Conservation (phyloP, 2,113 vertebrate species). For the Gallinago undulata region DNA sequence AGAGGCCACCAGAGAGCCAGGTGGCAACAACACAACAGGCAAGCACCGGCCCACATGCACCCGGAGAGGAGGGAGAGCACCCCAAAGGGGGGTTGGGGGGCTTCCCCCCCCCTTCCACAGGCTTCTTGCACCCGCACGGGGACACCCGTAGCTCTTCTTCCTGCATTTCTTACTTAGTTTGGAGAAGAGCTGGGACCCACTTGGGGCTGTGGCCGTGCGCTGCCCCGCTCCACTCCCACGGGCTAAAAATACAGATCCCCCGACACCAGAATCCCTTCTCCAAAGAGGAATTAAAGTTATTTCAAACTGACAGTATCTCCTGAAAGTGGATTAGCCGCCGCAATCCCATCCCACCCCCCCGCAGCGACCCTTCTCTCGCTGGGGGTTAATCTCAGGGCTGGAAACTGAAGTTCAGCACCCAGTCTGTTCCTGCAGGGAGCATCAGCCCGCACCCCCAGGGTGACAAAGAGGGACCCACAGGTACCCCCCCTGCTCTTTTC, state of each 20-base stretch:
- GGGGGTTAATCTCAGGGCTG: neutral
- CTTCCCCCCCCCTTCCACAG: too few species aligned
- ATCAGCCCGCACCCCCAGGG: neutral
- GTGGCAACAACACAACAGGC: accelerated
- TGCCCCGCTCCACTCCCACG: accelerated
- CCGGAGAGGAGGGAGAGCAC: neutral
- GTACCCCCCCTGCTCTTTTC: neutral
- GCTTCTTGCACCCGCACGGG: accelerated
- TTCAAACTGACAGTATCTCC: slow-evolving; percentile 22
- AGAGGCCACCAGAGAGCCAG: neutral
- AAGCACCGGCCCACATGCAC: accelerated
- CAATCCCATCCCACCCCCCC: neutral
- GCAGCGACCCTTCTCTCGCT: neutral
- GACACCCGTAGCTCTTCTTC: neutral
- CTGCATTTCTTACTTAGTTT: neutral
- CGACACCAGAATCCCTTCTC: neutral
- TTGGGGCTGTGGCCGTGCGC: too few species aligned
- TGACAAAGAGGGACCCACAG: neutral
- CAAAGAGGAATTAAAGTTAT: slow-evolving; percentile 33
- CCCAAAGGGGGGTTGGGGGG: accelerated
- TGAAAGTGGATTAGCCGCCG: neutral
- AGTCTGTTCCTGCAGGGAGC: neutral
- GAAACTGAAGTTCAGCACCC: neutral
- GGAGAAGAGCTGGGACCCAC: accelerated
- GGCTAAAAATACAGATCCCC: neutral